Evolutionary conservation across 2,797 vertebrate genomes (phyloP).

Genomic region (Pipistrellus pipistrellus): DNA sequence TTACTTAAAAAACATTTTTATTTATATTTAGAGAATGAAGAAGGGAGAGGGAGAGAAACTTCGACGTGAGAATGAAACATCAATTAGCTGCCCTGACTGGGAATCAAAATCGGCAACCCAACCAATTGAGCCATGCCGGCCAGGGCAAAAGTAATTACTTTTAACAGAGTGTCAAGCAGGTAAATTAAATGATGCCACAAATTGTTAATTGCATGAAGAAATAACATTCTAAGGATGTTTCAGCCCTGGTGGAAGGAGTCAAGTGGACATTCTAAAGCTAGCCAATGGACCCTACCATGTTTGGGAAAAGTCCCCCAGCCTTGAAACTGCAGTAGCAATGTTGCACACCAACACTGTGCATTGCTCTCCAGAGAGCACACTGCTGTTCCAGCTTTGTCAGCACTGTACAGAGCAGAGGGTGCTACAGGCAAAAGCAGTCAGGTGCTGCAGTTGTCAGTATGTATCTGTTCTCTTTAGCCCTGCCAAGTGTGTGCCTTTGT

Average conservation of each 20-base stretch:
- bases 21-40: background rate
- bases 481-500: no score
- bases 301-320: background rate
- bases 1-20: background rate
- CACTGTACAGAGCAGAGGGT: background rate
- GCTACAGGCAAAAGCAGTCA: background rate
- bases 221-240: background rate
- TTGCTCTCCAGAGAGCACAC: accelerated
- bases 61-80: background rate
- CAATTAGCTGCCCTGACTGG: background rate
- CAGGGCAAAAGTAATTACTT: background rate
- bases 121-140: background rate
- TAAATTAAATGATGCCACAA: background rate
- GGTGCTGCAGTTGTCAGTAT: background rate
- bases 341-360: background rate
- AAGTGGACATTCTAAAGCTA: background rate
- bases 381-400: background rate
- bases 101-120: background rate
- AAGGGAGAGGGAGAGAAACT: background rate
- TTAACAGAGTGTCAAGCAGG: background rate
- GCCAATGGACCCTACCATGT: background rate
- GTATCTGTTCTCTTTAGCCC: background rate
- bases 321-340: background rate
- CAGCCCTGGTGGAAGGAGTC: background rate
- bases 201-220: background rate